Conservation (phyloP, 2,113 vertebrate species). For the Chascanopsetta lugubris region DNA sequence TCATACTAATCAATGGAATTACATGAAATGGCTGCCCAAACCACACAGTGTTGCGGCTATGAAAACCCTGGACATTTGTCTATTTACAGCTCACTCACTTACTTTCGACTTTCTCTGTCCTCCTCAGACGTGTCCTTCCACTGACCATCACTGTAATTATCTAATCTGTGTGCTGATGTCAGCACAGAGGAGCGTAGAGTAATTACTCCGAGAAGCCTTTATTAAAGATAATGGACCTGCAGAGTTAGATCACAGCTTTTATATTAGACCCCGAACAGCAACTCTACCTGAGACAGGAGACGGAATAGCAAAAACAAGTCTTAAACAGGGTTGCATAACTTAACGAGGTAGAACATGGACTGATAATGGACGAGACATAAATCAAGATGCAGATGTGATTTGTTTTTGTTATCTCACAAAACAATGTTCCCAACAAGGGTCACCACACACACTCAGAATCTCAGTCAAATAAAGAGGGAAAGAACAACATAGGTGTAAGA, state of each 20-base stretch:
- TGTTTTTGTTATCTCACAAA: background rate
- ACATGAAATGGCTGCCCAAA: conserved; percentile 36
- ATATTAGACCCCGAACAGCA: conserved; percentile 41
- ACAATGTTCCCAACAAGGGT: background rate
- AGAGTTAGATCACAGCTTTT: conserved; percentile 31
- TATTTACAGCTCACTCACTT: conserved; percentile 42
- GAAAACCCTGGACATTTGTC: conserved; percentile 41
- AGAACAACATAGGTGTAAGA: background rate
- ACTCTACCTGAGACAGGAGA: conserved; percentile 26
- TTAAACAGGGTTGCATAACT: too few species aligned
- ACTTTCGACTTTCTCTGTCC: conserved; percentile 20
- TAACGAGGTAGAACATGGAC: background rate
- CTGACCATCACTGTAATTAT: conserved; percentile 45
- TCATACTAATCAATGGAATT: conserved; percentile 59
- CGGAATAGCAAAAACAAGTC: conserved; percentile 11
- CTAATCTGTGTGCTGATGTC: conserved; percentile 40
- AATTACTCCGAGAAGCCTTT: conserved; percentile 60
- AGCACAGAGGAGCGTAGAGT: conserved; percentile 30
- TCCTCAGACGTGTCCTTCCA: conserved; percentile 41
- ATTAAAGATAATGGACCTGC: conserved; percentile 54
- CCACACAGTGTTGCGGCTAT: conserved; percentile 24
- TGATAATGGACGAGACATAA: background rate
- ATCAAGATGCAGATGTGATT: background rate
- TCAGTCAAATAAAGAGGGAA: background rate
- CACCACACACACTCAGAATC: background rate